Evolutionary conservation across 30 jellyfish, hydroid and myxozoan species (phyloP), one percentile per base, ranked within the genome.

Genomic region (Pseudorhiza aurosa): DNA sequence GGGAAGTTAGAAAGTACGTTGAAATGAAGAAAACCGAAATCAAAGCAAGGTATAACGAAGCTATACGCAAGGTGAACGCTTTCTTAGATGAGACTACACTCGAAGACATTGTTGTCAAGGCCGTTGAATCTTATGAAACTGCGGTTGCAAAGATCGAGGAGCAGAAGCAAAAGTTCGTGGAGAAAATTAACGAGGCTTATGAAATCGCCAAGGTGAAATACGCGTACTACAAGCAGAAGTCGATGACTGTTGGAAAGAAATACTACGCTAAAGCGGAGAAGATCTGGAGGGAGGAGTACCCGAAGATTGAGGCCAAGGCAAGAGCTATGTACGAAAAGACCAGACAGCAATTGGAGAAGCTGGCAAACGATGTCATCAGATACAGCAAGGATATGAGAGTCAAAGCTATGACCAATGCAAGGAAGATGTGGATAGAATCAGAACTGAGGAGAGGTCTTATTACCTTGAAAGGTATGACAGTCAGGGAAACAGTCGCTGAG

Each of bases 401-500:
- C 30, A 80, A 65, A 24, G 65, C 36, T 27, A 37, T 56, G 36
- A 60, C 51, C 53, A 80, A 84, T 65, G 51, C 93, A 6, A 39
- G 46, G 83, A 75, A 81, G 43, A 39, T 59, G 72, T 85, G 96
- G 96, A 79, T 29, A 56, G 86, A 77, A 37, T 77, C 95, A 11
- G 78, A 58, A 28, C 44, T 85, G 59, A 77, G 86, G 46, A 49
- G 51, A 30, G 56, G 30, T 65, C 65, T 91, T 44, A 30, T 85
- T 63, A 55, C 90, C 12, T 51, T 91, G 63, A 81, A 84, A 63
- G 88, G 85, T 46, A 91, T 91, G 98, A 84, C 96, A 28, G 86
- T 91, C n/a, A 79, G 88, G n/a, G 95, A 91, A 43, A 91, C 98
- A 27, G 88, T 91, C 46, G 95, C 83, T 12, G 98, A 87, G 56